Conservation (phyloP, 2,888 invertebrate genomes). For the Lampropteryx suffumata region DNA sequence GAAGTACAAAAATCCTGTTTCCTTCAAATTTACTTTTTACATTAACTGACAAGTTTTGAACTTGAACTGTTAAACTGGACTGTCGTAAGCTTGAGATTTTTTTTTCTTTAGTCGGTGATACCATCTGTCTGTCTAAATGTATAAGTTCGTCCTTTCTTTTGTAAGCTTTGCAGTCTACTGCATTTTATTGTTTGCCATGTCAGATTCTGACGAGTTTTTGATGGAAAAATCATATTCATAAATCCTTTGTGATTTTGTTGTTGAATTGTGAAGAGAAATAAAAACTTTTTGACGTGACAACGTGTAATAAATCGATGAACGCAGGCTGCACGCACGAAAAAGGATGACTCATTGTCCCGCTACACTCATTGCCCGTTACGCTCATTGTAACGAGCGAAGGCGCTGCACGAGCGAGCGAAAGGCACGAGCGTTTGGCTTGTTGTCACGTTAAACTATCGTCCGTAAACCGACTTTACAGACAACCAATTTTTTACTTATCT, state of each 20-base stretch:
- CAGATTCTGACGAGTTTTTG: conserved; percentile 17
- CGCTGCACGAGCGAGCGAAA: no score
- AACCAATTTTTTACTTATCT: no score
- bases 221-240: conserved; percentile 9
- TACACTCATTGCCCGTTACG: no score
- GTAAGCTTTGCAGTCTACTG: conserved; percentile 13
- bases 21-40: conserved; percentile 40
- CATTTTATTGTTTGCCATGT: conserved; percentile 8
- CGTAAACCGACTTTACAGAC: no score
- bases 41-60: conserved; percentile 7
- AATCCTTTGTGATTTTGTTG: conserved; percentile 7
- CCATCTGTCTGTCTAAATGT: conserved; percentile 4
- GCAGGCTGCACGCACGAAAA: no score
- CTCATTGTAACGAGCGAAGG: no score
- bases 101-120: neutral
- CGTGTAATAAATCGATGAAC: no score
- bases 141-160: conserved; percentile 8
- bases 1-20: conserved; percentile 70
- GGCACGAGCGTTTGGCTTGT: no score
- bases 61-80: conserved; percentile 11
- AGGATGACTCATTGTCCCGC: no score
- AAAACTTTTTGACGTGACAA: no score
- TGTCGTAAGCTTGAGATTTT: conserved; percentile 1
- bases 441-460: no score
- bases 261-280: conserved; percentile 7